Percentiles rank a stretch among this genome's conserved stretches.
Conservation (phyloP, 2,113 vertebrate species). For the Porphyrio hochstetteri region DNA sequence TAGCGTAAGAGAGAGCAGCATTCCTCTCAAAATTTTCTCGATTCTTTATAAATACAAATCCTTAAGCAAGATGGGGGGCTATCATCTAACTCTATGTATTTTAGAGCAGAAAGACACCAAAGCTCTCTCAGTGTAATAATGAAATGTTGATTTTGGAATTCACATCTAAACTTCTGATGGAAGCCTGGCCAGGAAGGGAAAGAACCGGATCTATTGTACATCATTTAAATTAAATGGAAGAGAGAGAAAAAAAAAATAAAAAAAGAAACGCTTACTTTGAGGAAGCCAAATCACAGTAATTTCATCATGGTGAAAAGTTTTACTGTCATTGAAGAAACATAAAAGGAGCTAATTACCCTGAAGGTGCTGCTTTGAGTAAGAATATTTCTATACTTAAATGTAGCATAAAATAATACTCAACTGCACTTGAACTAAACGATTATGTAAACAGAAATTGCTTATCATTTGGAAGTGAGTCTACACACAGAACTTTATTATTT, state of each 20-base stretch:
- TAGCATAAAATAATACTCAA: slow-evolving; percentile 18
- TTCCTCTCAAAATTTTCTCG: background rate
- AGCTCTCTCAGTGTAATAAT: background rate
- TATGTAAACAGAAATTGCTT: background rate
- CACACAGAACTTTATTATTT: background rate
- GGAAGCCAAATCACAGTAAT: background rate
- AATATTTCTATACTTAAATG: slow-evolving; percentile 1
- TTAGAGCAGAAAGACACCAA: background rate
- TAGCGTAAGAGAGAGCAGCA: background rate
- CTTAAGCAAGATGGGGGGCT: background rate
- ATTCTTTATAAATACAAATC: background rate
- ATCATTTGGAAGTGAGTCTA: background rate
- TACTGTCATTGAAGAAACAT: background rate
- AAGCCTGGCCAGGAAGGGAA: background rate
- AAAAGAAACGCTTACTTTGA: background rate
- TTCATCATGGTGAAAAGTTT: background rate
- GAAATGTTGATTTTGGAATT: background rate
- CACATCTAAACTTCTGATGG: background rate
- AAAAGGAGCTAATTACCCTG: background rate
- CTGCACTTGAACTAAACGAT: background rate
- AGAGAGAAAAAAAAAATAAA: no score
- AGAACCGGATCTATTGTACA: background rate
- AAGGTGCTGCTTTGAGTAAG: background rate
- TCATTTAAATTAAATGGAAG: background rate
- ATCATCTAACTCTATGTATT: background rate